Base-by-base conservation (phyloP, 2,888 invertebrate species). In the Apantesis nais region DNA sequence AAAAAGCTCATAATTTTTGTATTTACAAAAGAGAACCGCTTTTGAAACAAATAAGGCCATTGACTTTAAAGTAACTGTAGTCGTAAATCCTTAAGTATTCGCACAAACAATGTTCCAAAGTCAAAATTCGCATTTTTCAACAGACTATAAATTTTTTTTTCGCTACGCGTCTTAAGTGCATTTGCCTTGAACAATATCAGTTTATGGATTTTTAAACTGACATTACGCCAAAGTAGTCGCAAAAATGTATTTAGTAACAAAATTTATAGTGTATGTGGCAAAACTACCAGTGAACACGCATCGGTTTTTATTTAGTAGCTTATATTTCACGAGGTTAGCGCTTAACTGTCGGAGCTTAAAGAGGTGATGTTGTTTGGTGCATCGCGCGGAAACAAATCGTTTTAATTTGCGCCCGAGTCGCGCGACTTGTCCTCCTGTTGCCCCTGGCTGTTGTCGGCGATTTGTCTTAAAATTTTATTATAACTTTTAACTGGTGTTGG, bases 331-430 rank as follows among this genome's bases (percentile, higher is more conserved):
- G 78, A 77, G 81, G 80, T 80, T 83, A 79, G 80, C 75, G 80
- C 81, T 78, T 83, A 85, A 85, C 83, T 80, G 83, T 83, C 78
- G 80, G 76, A 81, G 79, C 79, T 78, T 84, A 79, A 86, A 87
- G 82, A 85, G 86, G 86, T 83, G 82, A 81, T 76, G 78, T 82
- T 81, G 85, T 83, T 82, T 79, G 75, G 74, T 76, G 77, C 83
- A 80, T 81, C 83, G 80, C 83, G 79, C 68, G 77, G 80, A 86
- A 90, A 89, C 88, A 87, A 88, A 89, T 89, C 83, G 88, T 87
- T 90, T 90, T 90, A 88, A 90, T 90, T 87, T 87, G 84, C 82
- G 81, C 83, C 76, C 74, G 83, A 84, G 83, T 83, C 80, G 81
- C 63, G 74, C 79, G 83, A 82, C 82, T 85, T 84, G 83, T 81